Evolutionary conservation across 2,113 vertebrate genomes (phyloP).

Genomic region (Proterorhinus semilunaris): DNA sequence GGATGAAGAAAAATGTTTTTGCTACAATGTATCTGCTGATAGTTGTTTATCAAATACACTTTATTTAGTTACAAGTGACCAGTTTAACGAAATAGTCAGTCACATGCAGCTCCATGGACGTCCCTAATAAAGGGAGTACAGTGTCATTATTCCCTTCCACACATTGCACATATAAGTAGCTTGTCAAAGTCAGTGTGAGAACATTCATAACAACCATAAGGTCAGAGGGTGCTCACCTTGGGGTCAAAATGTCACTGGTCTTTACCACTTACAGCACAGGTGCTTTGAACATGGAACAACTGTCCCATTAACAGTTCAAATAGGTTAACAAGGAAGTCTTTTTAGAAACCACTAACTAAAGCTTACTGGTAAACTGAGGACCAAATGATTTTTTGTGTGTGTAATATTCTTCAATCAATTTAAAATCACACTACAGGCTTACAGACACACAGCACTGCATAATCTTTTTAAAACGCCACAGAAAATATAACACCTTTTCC

Average conservation of each 20-base stretch:
- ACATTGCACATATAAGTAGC: conserved; percentile 16
- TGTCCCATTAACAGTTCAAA: conserved; percentile 10
- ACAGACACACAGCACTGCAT: background rate
- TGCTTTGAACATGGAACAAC: conserved; percentile 28
- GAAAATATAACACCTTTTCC: background rate
- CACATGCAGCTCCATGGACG: background rate
- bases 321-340: conserved; percentile 25
- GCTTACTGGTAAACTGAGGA: background rate
- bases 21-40: background rate
- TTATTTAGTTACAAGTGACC: too few relatives aligned
- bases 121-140: background rate
- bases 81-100: background rate
- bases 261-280: conserved; percentile 41
- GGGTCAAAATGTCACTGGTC: conserved; percentile 32
- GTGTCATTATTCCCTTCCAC: conserved; percentile 18
- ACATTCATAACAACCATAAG: conserved; percentile 56
- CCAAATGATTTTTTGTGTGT: background rate
- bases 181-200: conserved; percentile 55
- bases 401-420: background rate
- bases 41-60: too few relatives aligned
- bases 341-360: conserved; percentile 20
- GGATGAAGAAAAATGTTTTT: background rate
- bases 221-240: conserved; percentile 43
- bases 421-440: background rate
- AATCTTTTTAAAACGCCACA: background rate